Percentiles rank a stretch among this genome's conserved stretches.
Conservation (phyloP, 1,140 invertebrate genomes). For the Penaeus japonicus region DNA sequence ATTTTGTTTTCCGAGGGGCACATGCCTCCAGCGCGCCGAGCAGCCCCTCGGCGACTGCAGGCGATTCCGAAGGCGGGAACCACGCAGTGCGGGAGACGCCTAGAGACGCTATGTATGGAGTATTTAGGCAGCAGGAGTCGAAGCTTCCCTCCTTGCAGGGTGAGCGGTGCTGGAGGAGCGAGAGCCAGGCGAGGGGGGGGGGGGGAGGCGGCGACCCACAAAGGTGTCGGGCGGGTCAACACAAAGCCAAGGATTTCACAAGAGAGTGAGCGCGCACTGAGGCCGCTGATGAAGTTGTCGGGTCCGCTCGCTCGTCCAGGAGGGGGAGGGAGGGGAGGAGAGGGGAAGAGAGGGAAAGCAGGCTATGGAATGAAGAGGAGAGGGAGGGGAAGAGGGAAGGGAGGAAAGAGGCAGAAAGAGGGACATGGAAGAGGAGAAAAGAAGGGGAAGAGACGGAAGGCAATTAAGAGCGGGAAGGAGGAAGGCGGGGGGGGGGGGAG, state of each 20-base stretch:
- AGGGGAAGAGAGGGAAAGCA: too few relatives aligned
- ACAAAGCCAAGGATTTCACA: constrained; percentile 53
- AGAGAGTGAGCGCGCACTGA: constrained; percentile 41
- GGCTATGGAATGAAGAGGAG: too few relatives aligned
- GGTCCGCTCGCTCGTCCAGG: constrained; percentile 10
- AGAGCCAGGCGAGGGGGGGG: background rate
- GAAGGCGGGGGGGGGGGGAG: too few relatives aligned
- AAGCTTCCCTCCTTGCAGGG: background rate
- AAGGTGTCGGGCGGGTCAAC: constrained; percentile 37
- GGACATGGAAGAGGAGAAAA: too few relatives aligned
- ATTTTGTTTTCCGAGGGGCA: too few relatives aligned
- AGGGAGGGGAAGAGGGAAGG: too few relatives aligned
- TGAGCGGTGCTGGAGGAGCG: background rate
- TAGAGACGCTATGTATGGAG: background rate
- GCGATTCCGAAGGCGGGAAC: too few relatives aligned
- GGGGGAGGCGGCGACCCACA: background rate
- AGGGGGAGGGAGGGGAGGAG: background rate
- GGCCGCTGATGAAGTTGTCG: constrained; percentile 43
- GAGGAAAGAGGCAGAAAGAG: too few relatives aligned
- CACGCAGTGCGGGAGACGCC: background rate
- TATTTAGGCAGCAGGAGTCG: background rate
- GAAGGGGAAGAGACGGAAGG: too few relatives aligned
- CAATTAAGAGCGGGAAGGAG: too few relatives aligned
- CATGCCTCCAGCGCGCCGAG: too few relatives aligned
- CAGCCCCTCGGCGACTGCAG: too few relatives aligned